Evolutionary conservation across 1,140 invertebrate species (phyloP).

Genomic region (Euwallacea fornicatus): DNA sequence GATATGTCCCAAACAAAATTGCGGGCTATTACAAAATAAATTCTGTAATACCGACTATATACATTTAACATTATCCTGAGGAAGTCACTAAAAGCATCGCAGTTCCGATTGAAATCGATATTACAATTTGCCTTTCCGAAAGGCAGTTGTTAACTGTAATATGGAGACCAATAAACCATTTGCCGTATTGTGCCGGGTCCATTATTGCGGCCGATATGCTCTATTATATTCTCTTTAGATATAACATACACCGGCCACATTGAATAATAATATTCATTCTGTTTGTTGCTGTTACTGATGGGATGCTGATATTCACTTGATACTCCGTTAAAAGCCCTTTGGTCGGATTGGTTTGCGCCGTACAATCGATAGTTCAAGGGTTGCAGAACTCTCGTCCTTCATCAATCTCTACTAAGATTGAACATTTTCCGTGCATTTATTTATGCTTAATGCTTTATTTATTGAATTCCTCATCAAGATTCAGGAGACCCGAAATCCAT

Average conservation of each 20-base stretch:
- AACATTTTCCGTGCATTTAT: no score
- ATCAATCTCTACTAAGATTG: no score
- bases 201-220: conserved; percentile 22
- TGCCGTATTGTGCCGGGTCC: conserved; percentile 20
- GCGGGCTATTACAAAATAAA: no score
- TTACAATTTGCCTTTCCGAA: conserved; percentile 23
- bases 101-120: conserved; percentile 13
- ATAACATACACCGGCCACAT: conserved; percentile 10
- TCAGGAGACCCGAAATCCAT: neutral
- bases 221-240: conserved; percentile 26
- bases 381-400: no score
- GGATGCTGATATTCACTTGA: no score
- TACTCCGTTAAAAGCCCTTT: no score
- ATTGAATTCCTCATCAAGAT: neutral
- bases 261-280: conserved; percentile 19
- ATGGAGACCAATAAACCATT: conserved; percentile 23
- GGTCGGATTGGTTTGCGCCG: no score
- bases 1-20: no score
- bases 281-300: conserved; percentile 8
- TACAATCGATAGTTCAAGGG: no score
- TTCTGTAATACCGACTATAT: no score
- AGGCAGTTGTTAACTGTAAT: conserved; percentile 15
- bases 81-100: no score
- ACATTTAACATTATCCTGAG: no score
- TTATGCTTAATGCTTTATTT: neutral